Evolutionary conservation across 2,113 vertebrate genomes (phyloP), one percentile per base, ranked within the genome.

Genomic region (Potamarius usumacintae): DNA sequence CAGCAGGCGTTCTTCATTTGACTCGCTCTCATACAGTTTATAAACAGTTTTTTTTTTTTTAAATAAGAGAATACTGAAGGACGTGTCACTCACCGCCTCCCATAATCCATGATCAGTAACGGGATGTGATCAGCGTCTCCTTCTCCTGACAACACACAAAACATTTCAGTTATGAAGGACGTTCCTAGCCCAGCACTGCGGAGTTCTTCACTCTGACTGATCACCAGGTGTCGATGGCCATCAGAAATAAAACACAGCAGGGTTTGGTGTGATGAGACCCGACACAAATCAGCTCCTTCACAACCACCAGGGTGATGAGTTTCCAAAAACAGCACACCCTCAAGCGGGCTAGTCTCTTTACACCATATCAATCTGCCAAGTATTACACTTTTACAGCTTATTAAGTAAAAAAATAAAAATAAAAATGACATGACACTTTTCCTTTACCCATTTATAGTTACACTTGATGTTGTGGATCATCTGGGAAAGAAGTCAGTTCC

Each of bases 71-170:
- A 78, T 3, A 18, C 1, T 1, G 60, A 55, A 48, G 4, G 62
- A 80, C 53, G 25, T n/a, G 76, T 82, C 42, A 89, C 94, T 93
- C 82, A 96, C 95, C 95, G 92, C 80, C 93, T 90, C 79, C 95
- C 94, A 91, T 91, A 95, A 86, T 95, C 90, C 90, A 90, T 90
- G 74, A 55, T 85, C 79, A 57, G 58, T 69, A 86, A 18, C 60
- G 53, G 30, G 15, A 57, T 83, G 42, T 11, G 27, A 30, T 15
- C 63, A 65, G 82, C 48, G 77, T 63, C 78, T 84, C 76, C 82
- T 30, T 1, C 30, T 71, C 12, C 74, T 57, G 34, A 55, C 63
- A 71, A 82, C 67, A 88, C 53, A 57, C 25, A 34, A 58, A 10
- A 52, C 48, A 84, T 14, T 25, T 20, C n/a, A 34, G 50, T 34